These are phyloP conservation scores for Nomada goodeniana DNA, from an alignment of 2,888 invertebrate genomes.

Conservation along the genomic window DNA sequence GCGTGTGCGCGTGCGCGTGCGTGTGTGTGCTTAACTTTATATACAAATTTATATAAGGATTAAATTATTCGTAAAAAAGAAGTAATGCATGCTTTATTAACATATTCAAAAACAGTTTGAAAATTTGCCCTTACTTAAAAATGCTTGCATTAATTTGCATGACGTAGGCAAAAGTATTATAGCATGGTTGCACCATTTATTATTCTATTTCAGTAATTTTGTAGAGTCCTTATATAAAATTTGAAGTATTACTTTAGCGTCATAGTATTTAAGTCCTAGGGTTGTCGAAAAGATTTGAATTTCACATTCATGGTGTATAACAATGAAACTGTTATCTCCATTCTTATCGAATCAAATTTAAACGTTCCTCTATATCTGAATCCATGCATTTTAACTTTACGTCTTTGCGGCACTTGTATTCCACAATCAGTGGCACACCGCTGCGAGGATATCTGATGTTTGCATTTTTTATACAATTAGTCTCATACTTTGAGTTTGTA, in stretches of 20 bases:
- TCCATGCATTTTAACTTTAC: slow-evolving; percentile 28
- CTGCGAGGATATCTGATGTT: slow-evolving; percentile 45
- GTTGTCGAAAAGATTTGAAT: neutral
- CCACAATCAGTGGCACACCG: slow-evolving; percentile 17
- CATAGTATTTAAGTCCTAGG: neutral
- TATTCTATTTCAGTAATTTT: slow-evolving; percentile 31
- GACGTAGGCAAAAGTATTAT: slow-evolving; percentile 50
- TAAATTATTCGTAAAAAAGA: slow-evolving; percentile 13
- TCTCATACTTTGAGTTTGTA: slow-evolving; percentile 78
- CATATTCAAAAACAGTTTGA: slow-evolving; percentile 31
- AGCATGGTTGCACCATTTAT: slow-evolving; percentile 62
- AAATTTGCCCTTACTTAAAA: slow-evolving; percentile 44
- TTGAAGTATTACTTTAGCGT: slow-evolving; percentile 17
- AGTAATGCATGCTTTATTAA: slow-evolving; percentile 54
- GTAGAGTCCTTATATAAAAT: slow-evolving; percentile 7
- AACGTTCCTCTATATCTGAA: slow-evolving; percentile 17
- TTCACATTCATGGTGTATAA: neutral
- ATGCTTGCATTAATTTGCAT: slow-evolving; percentile 58
- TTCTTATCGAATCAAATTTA: slow-evolving; percentile 9
- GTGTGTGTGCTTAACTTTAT: too few species aligned
- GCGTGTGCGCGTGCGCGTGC: too few species aligned
- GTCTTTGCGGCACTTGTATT: slow-evolving; percentile 29
- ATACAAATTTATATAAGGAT: slow-evolving; percentile 7
- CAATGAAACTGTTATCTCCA: neutral
- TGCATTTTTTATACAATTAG: slow-evolving; percentile 66